These are phyloP conservation scores for Battus philenor DNA, from an alignment of 1,140 invertebrate species.

Conservation along the genomic window DNA sequence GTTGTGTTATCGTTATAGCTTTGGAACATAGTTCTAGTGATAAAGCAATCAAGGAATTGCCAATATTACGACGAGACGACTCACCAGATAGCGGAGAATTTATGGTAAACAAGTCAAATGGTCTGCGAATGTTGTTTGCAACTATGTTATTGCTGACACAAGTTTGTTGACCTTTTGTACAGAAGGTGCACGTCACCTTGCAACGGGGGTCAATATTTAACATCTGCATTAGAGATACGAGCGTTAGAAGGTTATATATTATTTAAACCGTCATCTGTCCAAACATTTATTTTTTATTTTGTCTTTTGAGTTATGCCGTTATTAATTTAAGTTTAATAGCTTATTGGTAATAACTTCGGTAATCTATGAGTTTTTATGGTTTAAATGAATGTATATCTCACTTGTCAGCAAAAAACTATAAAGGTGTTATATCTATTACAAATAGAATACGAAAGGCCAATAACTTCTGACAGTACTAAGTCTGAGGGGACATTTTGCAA, in stretches of 20 bases:
- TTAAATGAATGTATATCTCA: too few species aligned
- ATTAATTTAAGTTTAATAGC: too few species aligned
- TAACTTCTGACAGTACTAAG: too few species aligned
- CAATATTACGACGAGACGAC: background rate
- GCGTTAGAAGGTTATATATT: constrained; percentile 6
- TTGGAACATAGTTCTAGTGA: constrained; percentile 3
- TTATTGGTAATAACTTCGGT: too few species aligned
- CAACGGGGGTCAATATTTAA: constrained; percentile 6
- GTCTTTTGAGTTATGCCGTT: too few species aligned
- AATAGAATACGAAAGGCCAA: too few species aligned
- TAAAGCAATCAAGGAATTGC: background rate
- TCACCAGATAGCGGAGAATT: constrained; percentile 1
- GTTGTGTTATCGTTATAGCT: constrained; percentile 9
- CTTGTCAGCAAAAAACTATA: too few species aligned
- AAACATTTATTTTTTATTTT: too few species aligned
- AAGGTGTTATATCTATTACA: too few species aligned
- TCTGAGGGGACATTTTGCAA: too few species aligned
- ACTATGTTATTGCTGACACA: constrained; percentile 2
- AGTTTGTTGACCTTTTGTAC: constrained; percentile 13
- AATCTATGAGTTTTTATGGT: too few species aligned
- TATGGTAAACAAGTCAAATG: constrained; percentile 3
- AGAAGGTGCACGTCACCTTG: constrained; percentile 3
- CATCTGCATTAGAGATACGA: constrained; percentile 5
- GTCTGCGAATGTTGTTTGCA: background rate
- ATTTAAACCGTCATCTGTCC: too few species aligned